Conservation (phyloP, 2,113 vertebrate genomes). For the Scophthalmus maximus region DNA sequence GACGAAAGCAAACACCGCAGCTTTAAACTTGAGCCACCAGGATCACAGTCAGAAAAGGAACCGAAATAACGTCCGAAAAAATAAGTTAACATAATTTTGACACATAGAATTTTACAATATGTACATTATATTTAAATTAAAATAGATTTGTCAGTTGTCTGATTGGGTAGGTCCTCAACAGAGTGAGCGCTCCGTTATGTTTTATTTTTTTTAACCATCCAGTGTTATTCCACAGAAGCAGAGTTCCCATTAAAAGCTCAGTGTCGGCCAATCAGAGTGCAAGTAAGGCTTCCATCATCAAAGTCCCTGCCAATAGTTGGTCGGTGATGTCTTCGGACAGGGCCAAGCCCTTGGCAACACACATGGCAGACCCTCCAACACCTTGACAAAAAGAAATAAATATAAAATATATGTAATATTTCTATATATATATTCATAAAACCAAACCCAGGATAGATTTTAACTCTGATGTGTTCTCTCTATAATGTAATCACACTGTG, state of each 20-base stretch:
- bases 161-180: conserved; percentile 74
- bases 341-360: conserved; percentile 72
- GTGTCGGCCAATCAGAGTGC: conserved; percentile 74
- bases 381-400: conserved; percentile 82
- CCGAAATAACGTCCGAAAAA: conserved; percentile 76
- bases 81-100: conserved; percentile 87
- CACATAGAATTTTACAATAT: conserved; percentile 87
- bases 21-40: conserved; percentile 70
- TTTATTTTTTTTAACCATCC: conserved; percentile 42
- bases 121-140: conserved; percentile 86
- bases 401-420: conserved; percentile 85
- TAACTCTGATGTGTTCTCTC: conserved; percentile 72
- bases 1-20: conserved; percentile 72
- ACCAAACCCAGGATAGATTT: conserved; percentile 80
- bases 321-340: conserved; percentile 66
- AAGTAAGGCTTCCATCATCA: conserved; percentile 77
- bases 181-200: conserved; percentile 54
- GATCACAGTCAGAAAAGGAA: conserved; percentile 78
- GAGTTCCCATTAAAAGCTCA: conserved; percentile 55
- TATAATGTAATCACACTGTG: conserved; percentile 69
- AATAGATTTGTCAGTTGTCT: conserved; percentile 85
- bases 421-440: conserved; percentile 84
- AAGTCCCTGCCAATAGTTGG: conserved; percentile 72
- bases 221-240: conserved; percentile 57
- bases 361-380: conserved; percentile 75